Conservation (phyloP, 2,797 vertebrate species). For the Neostethus bicornis region DNA sequence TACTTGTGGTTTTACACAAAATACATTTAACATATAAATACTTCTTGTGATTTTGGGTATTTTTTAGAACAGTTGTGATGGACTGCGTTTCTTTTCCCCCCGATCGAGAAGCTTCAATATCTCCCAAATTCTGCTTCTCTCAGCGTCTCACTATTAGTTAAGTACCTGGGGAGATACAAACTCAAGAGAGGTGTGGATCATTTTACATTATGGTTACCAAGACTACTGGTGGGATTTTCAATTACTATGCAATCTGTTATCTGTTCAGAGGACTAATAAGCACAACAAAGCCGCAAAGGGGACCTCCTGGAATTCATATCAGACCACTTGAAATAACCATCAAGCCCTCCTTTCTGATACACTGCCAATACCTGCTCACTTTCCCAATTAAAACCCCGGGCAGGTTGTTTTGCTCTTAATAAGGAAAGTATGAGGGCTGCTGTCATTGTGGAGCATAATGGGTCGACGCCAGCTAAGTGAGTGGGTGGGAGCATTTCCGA, state of each 20-base stretch:
- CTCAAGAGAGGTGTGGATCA: conserved; percentile 64
- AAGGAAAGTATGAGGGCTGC: conserved; percentile 59
- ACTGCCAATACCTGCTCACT: conserved; percentile 72
- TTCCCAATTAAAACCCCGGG: conserved; percentile 68
- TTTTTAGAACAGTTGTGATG: too few species aligned
- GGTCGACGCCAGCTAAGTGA: conserved; percentile 46
- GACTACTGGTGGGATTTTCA: conserved; percentile 78
- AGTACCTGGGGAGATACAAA: conserved; percentile 29
- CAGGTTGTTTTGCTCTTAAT: conserved; percentile 69
- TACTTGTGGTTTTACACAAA: too few species aligned
- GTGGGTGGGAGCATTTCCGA: conserved; percentile 53
- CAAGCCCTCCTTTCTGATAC: conserved; percentile 72
- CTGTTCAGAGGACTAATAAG: conserved; percentile 80
- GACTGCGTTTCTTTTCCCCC: too few species aligned
- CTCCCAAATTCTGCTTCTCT: background rate
- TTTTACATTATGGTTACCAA: conserved; percentile 71
- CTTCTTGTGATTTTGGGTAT: too few species aligned
- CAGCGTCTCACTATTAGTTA: conserved; percentile 29
- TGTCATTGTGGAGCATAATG: conserved; percentile 55
- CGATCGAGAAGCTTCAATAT: too few species aligned
- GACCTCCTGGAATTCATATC: conserved; percentile 78
- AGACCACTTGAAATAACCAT: conserved; percentile 76
- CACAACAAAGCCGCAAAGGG: conserved; percentile 73
- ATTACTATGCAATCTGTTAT: conserved; percentile 82
- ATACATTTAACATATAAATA: too few species aligned